These are phyloP conservation scores for Meta bourneti DNA, from an alignment of 2,888 invertebrate genomes.

Conservation along the genomic window DNA sequence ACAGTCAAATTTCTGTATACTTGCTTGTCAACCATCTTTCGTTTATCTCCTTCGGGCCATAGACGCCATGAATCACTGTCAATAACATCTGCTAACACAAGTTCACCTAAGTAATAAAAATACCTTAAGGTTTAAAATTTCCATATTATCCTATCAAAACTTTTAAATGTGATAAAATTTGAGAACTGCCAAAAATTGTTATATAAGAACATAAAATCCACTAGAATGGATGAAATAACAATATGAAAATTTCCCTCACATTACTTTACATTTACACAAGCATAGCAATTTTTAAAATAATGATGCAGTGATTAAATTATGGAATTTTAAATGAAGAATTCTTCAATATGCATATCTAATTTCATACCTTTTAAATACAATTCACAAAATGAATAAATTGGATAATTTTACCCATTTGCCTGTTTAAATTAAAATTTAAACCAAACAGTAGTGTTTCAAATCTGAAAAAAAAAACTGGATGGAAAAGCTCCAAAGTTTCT, in stretches of 20 bases:
- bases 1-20: slow-evolving; percentile 93
- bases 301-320: no score
- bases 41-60: slow-evolving; percentile 97
- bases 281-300: no score
- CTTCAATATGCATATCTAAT: no score
- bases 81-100: slow-evolving; percentile 96
- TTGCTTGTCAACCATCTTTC: slow-evolving; percentile 98
- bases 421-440: no score
- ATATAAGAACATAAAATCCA: not conserved
- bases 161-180: not conserved
- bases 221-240: not conserved
- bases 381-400: no score
- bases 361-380: no score
- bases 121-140: not conserved
- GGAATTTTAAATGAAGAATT: no score
- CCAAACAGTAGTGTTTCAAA: no score
- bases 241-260: not conserved
- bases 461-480: no score
- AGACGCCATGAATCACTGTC: slow-evolving; percentile 99
- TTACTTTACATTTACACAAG: no score
- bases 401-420: no score
- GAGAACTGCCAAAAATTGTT: not conserved
- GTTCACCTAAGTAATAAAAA: slow-evolving; percentile 85
- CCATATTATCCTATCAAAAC: not conserved
- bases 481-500: no score